Percentiles rank a stretch among this genome's conserved stretches.
Conservation (phyloP, 2,113 vertebrate species). For the Cyanocitta stelleri region DNA sequence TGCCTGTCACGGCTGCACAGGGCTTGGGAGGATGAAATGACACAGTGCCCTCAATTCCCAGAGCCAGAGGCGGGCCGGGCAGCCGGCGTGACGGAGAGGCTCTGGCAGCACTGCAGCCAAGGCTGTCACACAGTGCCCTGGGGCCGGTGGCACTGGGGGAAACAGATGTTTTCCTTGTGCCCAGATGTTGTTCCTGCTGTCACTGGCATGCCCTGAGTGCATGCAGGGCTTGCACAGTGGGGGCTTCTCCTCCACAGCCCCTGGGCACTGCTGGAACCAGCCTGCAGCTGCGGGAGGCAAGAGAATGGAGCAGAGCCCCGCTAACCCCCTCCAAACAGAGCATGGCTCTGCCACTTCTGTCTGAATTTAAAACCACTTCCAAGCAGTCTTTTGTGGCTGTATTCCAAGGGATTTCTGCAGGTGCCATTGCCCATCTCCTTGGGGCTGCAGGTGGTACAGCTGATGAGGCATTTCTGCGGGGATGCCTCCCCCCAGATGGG, state of each 20-base stretch:
- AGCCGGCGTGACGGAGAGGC: not conserved
- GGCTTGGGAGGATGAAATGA: not conserved
- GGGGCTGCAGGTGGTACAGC: not conserved
- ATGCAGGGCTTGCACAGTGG: not conserved
- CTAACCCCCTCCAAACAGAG: not conserved
- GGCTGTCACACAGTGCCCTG: not conserved
- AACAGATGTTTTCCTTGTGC: not conserved
- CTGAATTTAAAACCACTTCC: not conserved
- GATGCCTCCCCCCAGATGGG: rapidly evolving
- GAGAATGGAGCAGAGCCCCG: rapidly evolving
- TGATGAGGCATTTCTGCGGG: not conserved
- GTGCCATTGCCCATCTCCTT: not conserved
- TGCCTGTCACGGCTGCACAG: not conserved
- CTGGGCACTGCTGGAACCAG: not conserved
- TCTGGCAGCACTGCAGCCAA: rapidly evolving
- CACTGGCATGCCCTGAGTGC: not conserved
- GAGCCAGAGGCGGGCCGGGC: not conserved
- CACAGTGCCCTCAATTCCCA: not conserved
- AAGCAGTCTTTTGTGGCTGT: not conserved
- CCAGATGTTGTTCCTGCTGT: not conserved
- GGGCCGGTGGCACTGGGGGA: not conserved
- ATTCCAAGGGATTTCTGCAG: not conserved
- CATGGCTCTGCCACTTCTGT: not conserved
- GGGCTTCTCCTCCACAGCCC: not conserved
- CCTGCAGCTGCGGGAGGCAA: rapidly evolving